Percentiles rank a stretch among this genome's conserved stretches.
Evolutionary conservation across 2,797 vertebrate genomes (phyloP).

Genomic region (Mormyrops attenuatus): DNA sequence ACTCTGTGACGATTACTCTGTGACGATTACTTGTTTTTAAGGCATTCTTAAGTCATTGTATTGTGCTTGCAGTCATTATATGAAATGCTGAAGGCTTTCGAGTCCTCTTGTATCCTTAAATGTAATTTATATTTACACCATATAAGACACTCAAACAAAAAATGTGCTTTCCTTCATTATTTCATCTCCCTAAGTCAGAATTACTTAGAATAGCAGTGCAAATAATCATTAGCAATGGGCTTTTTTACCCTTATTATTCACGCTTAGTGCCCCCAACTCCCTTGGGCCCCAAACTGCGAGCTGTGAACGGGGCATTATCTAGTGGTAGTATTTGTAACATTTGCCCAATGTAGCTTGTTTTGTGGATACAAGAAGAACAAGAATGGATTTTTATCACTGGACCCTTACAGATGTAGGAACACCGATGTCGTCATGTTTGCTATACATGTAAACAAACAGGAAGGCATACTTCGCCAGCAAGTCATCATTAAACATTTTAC

Average conservation of each 20-base stretch:
- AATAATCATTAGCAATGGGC: neutral
- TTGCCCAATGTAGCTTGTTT: neutral
- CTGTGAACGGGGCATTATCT: neutral
- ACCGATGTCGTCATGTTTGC: no score
- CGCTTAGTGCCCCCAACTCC: neutral
- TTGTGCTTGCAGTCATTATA: neutral
- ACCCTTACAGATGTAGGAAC: neutral
- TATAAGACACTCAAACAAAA: neutral
- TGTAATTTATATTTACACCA: neutral
- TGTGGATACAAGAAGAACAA: neutral
- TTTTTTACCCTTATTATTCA: neutral
- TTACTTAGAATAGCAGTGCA: neutral
- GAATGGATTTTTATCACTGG: neutral
- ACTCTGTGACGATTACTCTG: neutral
- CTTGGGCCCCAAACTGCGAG: neutral
- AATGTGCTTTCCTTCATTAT: neutral
- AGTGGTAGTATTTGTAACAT: neutral
- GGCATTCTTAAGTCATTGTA: neutral
- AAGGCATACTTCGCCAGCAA: neutral
- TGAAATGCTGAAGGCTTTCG: neutral
- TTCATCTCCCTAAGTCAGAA: neutral
- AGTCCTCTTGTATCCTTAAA: neutral
- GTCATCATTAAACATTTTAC: neutral
- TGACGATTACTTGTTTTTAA: neutral
- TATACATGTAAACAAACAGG: neutral